A percentile compares a stretch with the other conserved stretches of the same genome.
Evolutionary conservation across 2,113 vertebrate species (phyloP).

Genomic region (Corythornis madagascariensis): DNA sequence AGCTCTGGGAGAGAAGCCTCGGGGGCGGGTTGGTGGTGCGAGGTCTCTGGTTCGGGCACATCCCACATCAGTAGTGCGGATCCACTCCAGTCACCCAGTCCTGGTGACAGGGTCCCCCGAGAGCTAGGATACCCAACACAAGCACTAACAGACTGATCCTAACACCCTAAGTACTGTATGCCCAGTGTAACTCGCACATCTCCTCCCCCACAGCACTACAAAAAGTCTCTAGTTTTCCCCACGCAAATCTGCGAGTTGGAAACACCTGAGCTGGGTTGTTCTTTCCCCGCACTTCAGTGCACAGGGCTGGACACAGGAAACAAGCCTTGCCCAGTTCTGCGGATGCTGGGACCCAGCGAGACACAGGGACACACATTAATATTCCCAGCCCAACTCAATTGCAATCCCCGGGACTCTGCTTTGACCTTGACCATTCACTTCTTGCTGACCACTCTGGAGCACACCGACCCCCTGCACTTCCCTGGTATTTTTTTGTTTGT

Average conservation of each 20-base stretch:
- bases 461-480: accelerated
- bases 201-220: background rate
- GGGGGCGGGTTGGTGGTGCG: accelerated
- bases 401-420: background rate
- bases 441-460: background rate
- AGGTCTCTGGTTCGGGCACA: background rate
- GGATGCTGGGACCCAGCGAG: background rate
- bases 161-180: background rate
- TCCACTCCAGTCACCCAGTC: accelerated
- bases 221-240: background rate
- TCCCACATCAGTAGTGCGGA: background rate
- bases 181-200: background rate
- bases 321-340: accelerated
- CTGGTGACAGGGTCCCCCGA: background rate
- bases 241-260: background rate
- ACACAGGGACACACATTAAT: accelerated
- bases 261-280: background rate
- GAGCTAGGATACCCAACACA: background rate
- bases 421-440: background rate
- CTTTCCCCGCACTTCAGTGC: background rate
- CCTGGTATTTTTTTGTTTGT: no score
- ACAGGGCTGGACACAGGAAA: background rate
- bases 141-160: background rate
- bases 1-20: background rate
- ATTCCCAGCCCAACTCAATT: accelerated